phyloP scores from a whole-genome alignment of 92 coral and sea anemone species.

The Epizoanthus scotinus region DNA sequence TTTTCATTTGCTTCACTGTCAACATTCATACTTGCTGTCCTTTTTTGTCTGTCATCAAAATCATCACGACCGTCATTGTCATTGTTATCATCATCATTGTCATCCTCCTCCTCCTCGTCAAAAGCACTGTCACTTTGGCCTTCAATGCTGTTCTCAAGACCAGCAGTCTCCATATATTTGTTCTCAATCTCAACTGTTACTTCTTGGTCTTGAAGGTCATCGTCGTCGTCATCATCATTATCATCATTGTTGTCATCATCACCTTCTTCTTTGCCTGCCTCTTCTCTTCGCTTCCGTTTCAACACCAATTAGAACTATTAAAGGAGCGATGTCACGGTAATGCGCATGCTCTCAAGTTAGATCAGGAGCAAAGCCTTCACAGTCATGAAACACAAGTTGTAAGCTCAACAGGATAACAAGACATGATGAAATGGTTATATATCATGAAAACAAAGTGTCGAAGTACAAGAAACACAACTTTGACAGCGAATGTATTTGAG shows the following conservation, averaged over 20 bases:
- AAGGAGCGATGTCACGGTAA: too few relatives aligned
- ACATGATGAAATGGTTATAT: too few relatives aligned
- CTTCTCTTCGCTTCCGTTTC: conserved; percentile 52
- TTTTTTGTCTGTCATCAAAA: neutral
- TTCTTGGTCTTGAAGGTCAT: neutral
- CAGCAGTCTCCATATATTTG: neutral
- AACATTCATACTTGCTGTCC: conserved; percentile 1
- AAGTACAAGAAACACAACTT: too few relatives aligned
- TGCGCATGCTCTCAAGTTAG: too few relatives aligned
- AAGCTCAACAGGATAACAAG: too few relatives aligned
- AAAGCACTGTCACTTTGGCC: neutral
- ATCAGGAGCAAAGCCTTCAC: too few relatives aligned
- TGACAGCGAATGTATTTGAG: too few relatives aligned
- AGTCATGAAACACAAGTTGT: too few relatives aligned
- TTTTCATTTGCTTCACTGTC: conserved; percentile 24
- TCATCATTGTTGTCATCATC: conserved; percentile 32
- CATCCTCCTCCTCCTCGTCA: too few relatives aligned
- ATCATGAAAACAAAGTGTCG: too few relatives aligned
- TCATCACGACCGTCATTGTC: neutral
- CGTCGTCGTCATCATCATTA: conserved; percentile 24
- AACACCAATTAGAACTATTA: too few relatives aligned
- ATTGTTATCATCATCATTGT: neutral
- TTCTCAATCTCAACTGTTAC: neutral
- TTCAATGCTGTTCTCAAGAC: neutral
- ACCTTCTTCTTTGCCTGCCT: conserved; percentile 51